phyloP scores from a whole-genome alignment of 2,113 vertebrate species.

The Corythornis madagascariensis region DNA sequence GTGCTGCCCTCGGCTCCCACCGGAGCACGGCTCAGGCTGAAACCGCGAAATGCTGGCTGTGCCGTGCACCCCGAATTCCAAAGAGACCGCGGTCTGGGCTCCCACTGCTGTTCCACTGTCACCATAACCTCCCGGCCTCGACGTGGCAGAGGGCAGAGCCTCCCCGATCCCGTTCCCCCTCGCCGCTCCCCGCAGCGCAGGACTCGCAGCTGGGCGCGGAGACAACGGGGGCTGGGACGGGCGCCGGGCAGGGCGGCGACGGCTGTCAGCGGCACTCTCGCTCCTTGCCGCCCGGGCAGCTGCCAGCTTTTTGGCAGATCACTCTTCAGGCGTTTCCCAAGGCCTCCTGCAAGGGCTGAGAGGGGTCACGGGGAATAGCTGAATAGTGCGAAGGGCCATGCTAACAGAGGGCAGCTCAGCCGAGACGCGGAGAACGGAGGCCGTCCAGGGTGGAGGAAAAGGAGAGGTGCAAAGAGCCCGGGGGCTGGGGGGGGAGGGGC shows the following conservation, averaged over 20 bases:
- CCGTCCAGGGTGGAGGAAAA: not conserved
- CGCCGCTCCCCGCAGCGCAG: not conserved
- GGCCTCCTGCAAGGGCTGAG: not conserved
- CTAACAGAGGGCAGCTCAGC: not conserved
- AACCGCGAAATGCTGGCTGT: not conserved
- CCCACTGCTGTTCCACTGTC: not conserved
- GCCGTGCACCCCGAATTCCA: not conserved
- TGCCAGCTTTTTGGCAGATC: not conserved
- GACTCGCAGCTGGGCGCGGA: not conserved
- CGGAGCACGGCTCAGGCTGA: not conserved
- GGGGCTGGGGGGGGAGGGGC: accelerated
- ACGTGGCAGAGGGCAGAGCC: not conserved
- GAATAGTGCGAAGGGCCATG: not conserved
- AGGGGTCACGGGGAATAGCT: not conserved
- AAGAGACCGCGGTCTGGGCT: not conserved
- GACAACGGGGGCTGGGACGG: not conserved
- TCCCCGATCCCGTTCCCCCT: accelerated
- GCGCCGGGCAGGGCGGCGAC: not conserved
- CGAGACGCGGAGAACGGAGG: not conserved
- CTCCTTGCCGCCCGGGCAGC: not conserved
- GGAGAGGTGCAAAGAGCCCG: not conserved
- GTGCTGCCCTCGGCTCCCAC: not conserved
- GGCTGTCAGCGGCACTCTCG: not conserved
- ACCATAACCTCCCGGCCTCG: not conserved
- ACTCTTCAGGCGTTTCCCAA: not conserved